phyloP scores from a whole-genome alignment of 2,888 invertebrate genomes.

The Archips crataeganus region DNA sequence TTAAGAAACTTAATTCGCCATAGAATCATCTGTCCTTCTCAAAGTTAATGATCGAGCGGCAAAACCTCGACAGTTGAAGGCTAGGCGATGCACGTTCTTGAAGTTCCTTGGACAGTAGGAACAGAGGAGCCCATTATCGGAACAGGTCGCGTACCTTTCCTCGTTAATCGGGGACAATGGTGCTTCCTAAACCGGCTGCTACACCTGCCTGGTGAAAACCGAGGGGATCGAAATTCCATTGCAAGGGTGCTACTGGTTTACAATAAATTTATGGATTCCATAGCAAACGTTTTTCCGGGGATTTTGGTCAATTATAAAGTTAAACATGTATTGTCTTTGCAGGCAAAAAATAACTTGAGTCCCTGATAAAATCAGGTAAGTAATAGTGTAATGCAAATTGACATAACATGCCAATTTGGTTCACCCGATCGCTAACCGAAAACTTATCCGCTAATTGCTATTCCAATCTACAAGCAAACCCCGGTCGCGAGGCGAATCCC shows the following conservation, averaged over 20 bases:
- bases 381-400: conserved; percentile 15
- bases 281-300: conserved; percentile 13
- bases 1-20: conserved; percentile 18
- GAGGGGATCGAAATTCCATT: conserved; percentile 58
- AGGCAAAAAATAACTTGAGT: background rate
- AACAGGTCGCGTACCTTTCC: conserved; percentile 67
- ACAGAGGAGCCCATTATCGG: conserved; percentile 54
- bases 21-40: conserved; percentile 26
- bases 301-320: conserved; percentile 35
- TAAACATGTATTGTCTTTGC: conserved; percentile 6
- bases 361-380: conserved; percentile 12
- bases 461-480: conserved; percentile 37
- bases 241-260: conserved; percentile 49
- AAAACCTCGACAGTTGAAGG: conserved; percentile 12
- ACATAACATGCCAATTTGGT: conserved; percentile 21
- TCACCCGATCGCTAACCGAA: conserved; percentile 32
- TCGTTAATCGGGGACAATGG: conserved; percentile 59
- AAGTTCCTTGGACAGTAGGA: conserved; percentile 24
- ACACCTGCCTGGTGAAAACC: conserved; percentile 64
- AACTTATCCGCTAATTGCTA: conserved; percentile 42
- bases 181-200: conserved; percentile 61
- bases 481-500: conserved; percentile 21
- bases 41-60: conserved; percentile 33
- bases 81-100: conserved; percentile 25
- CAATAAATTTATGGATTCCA: conserved; percentile 35